Percentiles rank a stretch among this genome's conserved stretches.
phyloP scores from a whole-genome alignment of 2,113 vertebrate species.

The Girardinichthys multiradiatus region DNA sequence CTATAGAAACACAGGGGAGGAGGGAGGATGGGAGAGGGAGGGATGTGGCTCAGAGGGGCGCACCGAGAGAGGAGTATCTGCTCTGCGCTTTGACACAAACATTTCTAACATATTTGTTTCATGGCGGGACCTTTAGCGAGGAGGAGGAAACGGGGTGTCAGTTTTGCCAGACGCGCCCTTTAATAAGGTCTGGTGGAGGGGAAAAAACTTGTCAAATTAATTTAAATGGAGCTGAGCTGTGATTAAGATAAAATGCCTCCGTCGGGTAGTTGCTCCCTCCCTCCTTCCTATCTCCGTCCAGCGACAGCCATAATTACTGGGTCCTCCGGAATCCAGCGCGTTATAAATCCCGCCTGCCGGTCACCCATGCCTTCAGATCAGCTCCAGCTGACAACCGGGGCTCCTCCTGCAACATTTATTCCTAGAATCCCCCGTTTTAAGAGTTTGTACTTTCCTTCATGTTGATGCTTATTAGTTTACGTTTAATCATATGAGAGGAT shows the following conservation, averaged over 20 bases:
- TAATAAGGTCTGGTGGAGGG: slow-evolving; percentile 71
- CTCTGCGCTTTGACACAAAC: slow-evolving; percentile 27
- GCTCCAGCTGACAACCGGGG: slow-evolving; percentile 58
- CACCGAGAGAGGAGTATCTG: slow-evolving; percentile 60
- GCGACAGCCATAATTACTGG: slow-evolving; percentile 77
- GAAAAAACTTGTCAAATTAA: slow-evolving; percentile 84
- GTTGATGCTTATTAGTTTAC: slow-evolving; percentile 39
- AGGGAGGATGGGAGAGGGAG: slow-evolving; percentile 56
- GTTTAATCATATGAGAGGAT: slow-evolving; percentile 46
- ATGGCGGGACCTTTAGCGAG: slow-evolving; percentile 56
- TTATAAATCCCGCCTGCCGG: slow-evolving; percentile 74
- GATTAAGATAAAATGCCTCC: slow-evolving; percentile 81
- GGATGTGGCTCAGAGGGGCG: slow-evolving; percentile 75
- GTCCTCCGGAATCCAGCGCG: slow-evolving; percentile 76
- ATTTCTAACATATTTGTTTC: slow-evolving; percentile 37
- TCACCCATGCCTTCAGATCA: slow-evolving; percentile 63
- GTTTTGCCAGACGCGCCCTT: slow-evolving; percentile 53
- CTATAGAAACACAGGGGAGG: slow-evolving; percentile 85
- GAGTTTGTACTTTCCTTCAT: slow-evolving; percentile 46
- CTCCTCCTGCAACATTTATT: slow-evolving; percentile 55
- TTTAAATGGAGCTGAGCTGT: slow-evolving; percentile 77
- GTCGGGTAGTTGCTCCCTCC: slow-evolving; percentile 27
- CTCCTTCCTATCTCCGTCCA: slow-evolving; percentile 45
- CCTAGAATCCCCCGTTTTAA: slow-evolving; percentile 40
- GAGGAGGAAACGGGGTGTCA: slow-evolving; percentile 23